Percentiles rank a stretch among this genome's conserved stretches.
These are phyloP conservation scores for Melanotaenia trifasciata DNA, from an alignment of 2,797 vertebrate genomes.

Conservation along the genomic window DNA sequence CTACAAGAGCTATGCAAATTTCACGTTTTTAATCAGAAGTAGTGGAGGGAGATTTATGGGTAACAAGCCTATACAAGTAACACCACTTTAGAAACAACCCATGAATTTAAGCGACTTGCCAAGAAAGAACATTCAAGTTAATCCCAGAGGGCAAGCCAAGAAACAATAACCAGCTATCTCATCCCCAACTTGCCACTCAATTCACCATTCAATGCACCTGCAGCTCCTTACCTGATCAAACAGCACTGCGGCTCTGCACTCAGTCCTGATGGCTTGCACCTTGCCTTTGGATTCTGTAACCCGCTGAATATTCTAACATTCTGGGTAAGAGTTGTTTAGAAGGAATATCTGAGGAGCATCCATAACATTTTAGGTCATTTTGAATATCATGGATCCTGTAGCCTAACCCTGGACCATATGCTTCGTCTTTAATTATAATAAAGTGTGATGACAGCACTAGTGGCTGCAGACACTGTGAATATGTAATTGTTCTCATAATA, in stretches of 20 bases:
- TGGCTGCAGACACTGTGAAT: not conserved
- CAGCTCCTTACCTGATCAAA: not conserved
- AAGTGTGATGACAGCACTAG: not conserved
- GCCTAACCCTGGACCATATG: not conserved
- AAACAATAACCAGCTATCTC: not conserved
- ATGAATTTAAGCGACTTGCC: not conserved
- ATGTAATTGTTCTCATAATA: not conserved
- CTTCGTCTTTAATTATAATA: not conserved
- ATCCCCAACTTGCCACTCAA: not conserved
- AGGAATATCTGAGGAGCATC: not conserved
- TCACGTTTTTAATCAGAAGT: not conserved
- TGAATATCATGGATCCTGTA: not conserved
- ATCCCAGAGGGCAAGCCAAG: not conserved
- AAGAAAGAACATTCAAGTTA: not conserved
- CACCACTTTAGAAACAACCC: too few species aligned
- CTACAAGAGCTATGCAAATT: not conserved
- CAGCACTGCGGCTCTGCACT: not conserved
- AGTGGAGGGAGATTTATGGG: too few species aligned
- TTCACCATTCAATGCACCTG: not conserved
- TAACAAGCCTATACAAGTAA: not conserved
- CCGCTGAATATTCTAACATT: not conserved
- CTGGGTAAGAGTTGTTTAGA: not conserved
- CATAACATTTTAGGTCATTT: not conserved
- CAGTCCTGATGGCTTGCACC: not conserved
- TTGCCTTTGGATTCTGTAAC: not conserved